These are phyloP conservation scores for Campylomormyrus numenius DNA, from an alignment of 2,113 vertebrate species.

Conservation along the genomic window DNA sequence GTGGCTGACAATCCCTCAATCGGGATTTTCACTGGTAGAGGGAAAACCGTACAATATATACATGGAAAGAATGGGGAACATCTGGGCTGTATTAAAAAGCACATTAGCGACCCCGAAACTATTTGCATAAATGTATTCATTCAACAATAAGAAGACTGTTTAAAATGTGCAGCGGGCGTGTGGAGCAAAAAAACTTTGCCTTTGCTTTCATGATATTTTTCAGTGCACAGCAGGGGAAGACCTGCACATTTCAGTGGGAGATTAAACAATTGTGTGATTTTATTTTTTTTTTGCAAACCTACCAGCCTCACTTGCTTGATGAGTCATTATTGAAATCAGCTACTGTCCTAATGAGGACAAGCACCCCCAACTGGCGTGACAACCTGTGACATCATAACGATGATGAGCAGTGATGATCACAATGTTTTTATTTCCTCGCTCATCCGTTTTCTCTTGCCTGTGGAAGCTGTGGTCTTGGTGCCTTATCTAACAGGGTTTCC, in stretches of 20 bases:
- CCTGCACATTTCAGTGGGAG: not conserved
- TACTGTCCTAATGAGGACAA: not conserved
- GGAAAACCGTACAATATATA: not conserved
- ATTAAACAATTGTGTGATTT: not conserved
- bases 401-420: not conserved
- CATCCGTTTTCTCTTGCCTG: not conserved
- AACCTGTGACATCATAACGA: not conserved
- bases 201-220: not conserved
- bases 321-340: not conserved
- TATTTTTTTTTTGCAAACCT: not conserved
- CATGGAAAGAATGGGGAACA: not conserved
- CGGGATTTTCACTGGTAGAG: not conserved
- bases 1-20: not conserved
- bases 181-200: not conserved
- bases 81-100: slow-evolving; percentile 11
- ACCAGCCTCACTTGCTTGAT: not conserved
- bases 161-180: not conserved
- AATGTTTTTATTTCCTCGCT: not conserved
- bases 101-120: slow-evolving; percentile 1
- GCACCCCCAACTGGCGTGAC: not conserved
- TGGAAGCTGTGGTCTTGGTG: not conserved
- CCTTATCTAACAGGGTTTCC: not conserved
- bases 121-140: slow-evolving; percentile 17
- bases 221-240: not conserved
- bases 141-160: slow-evolving; percentile 11